Evolutionary conservation across 2,113 vertebrate genomes (phyloP), one percentile per base, ranked within the genome.

Genomic region (Anhinga rufa): DNA sequence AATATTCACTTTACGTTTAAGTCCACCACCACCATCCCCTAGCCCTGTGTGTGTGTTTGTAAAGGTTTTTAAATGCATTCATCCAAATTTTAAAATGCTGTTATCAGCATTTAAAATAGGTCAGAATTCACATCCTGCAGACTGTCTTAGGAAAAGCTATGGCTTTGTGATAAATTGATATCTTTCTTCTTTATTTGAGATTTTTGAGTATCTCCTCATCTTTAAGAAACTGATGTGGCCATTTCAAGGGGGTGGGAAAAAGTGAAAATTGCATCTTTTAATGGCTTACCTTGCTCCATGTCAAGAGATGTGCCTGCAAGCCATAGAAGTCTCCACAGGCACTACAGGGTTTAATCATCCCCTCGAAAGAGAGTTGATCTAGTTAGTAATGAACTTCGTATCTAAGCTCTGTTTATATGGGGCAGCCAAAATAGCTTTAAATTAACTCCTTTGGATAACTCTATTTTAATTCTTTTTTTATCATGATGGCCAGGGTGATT

Each of bases 31-130:
- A 6, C 5, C 17, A 9, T 9, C 4, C 7, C 5, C 12, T 10
- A 40, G 38, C 31, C 31, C 55, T 5, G 5, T 34, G 20, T 58
- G 57, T 58, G 57, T 58, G 32, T 55, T 51, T 86, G 29, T 75
- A 57, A 75, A 91, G 77, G 32, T 70, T 88, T 90, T 88, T 12
- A 93, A 87, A 55, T 38, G 69, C 7, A 29, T 54, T 66, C 3
- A 20, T 74, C 64, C n/a, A 8, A 68, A 55, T 92, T 88, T 71
- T 29, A 38, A 97, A 95, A 86, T 88, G 49, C 76, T 70, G 26
- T 40, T 52, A 38, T 93, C 90, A 81, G 84, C 92, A 51, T 78
- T 85, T 96, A 74, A 96, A 97, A 90, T 96, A 81, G 96, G 96
- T 97, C 88, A 95, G 49, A 95, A 83, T 92, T 93, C 80, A 36